Percentiles rank a stretch among this genome's conserved stretches.
These are phyloP conservation scores for Phasianus colchicus DNA, from an alignment of 2,113 vertebrate species.

Conservation along the genomic window DNA sequence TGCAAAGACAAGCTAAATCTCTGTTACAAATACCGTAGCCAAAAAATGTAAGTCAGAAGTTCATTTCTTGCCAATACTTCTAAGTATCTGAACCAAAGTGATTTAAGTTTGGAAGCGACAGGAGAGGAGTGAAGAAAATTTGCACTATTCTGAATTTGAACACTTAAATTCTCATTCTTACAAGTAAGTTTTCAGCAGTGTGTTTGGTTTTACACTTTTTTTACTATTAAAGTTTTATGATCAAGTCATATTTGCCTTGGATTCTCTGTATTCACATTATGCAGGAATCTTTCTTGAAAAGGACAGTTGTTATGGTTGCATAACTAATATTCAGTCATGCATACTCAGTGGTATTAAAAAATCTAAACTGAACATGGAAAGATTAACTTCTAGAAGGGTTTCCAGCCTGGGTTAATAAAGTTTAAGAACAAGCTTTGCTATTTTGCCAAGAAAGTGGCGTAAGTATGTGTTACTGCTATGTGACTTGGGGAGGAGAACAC, in stretches of 20 bases:
- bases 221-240: constrained; percentile 84
- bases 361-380: not conserved
- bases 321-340: constrained; percentile 46
- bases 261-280: constrained; percentile 16
- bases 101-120: constrained; percentile 63
- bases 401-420: not conserved
- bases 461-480: not conserved
- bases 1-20: constrained; percentile 69
- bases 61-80: constrained; percentile 77
- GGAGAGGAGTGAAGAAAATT: constrained; percentile 45
- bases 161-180: constrained; percentile 66
- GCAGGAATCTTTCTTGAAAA: not conserved
- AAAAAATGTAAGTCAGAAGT: constrained; percentile 70
- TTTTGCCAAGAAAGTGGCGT: not conserved
- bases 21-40: constrained; percentile 76
- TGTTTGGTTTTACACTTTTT: constrained; percentile 80
- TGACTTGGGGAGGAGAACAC: not conserved
- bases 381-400: not conserved
- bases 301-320: constrained; percentile 18
- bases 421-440: not conserved
- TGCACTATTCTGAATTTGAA: constrained; percentile 76
- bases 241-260: constrained; percentile 19
- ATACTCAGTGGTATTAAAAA: not conserved
- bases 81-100: constrained; percentile 79
- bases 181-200: constrained; percentile 66